Percentiles rank a stretch among this genome's conserved stretches.
These are phyloP conservation scores for Archocentrus centrarchus DNA, from an alignment of 2,113 vertebrate species.

Conservation along the genomic window DNA sequence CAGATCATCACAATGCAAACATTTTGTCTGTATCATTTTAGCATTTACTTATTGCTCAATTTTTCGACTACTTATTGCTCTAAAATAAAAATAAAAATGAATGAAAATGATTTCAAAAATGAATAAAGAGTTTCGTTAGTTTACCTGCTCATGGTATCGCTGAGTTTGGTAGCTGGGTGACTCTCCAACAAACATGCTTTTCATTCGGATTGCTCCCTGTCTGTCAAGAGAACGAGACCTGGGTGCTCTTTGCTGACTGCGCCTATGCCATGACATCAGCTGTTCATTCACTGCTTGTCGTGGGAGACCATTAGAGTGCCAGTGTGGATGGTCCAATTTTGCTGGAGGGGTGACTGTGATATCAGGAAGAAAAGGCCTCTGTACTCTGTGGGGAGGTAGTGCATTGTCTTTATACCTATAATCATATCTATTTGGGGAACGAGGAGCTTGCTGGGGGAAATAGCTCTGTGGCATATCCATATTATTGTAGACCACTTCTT, in stretches of 20 bases:
- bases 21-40: neutral
- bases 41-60: neutral
- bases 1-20: neutral
- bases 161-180: conserved; percentile 52
- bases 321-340: conserved; percentile 78
- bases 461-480: conserved; percentile 69
- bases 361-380: conserved; percentile 68
- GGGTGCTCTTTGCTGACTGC: conserved; percentile 78
- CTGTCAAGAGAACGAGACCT: conserved; percentile 87
- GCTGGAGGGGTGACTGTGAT: conserved; percentile 80
- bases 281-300: conserved; percentile 85
- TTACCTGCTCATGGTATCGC: conserved; percentile 76
- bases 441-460: conserved; percentile 67
- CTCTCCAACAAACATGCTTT: conserved; percentile 64
- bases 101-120: neutral
- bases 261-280: conserved; percentile 87
- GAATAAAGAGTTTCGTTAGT: neutral
- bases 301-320: conserved; percentile 67
- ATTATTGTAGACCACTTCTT: conserved; percentile 67
- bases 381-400: conserved; percentile 61
- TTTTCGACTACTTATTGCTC: neutral
- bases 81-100: neutral
- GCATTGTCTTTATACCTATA: conserved; percentile 69
- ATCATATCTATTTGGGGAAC: conserved; percentile 55
- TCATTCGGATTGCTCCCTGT: conserved; percentile 82